Evolutionary conservation across 1,140 invertebrate genomes (phyloP), one percentile per base, ranked within the genome.

Genomic region (Pseudomyrmex cubaensis): DNA sequence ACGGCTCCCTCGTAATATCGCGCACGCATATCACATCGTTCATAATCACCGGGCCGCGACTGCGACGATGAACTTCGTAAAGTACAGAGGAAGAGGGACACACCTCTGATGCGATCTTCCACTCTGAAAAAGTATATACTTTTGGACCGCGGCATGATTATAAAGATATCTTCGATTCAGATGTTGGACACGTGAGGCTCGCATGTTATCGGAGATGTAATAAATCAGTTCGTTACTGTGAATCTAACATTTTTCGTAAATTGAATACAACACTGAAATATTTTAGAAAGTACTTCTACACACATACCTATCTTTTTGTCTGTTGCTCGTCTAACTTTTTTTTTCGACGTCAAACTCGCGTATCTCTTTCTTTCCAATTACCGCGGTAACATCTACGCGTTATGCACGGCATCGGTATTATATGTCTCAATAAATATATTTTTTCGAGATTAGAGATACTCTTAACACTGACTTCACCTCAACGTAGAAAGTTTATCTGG

Each of bases 11-110:
- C 84, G 83, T 86, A 91, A 92, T 92, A 92, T 92, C 90, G 89
- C 69, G 88, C 87, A 90, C 89, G 90, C 90, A 93, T 93, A 92
- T 92, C 91, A 86, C 90, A 92, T 93, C 92, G 85, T 83, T 92
- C 91, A 91, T 93, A 92, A 93, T 93, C 92, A 90, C 69, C 74
- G 75, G 76, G 52, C 70, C 85, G 50, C 69, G 73, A 67, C 70
- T 62, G 72, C 83, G 75, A 90, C 85, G 78, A 89, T 89, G 83
- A 87, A 90, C 87, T 89, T 87, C 20, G 63, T 59, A 22, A 22
- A 57, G 56, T 22, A n/a, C 8, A 70, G 20, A 22, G 20, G 35
- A 61, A 52, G 59, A 15, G 72, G 57, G 62, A 63, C 35, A 56
- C 48, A 59, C 44, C 73, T 69, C 56, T 35, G 52, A 73, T 62